Percentiles rank a stretch among this genome's conserved stretches.
Evolutionary conservation across 2,888 invertebrate species (phyloP).

Genomic region (Morinoia aosen): DNA sequence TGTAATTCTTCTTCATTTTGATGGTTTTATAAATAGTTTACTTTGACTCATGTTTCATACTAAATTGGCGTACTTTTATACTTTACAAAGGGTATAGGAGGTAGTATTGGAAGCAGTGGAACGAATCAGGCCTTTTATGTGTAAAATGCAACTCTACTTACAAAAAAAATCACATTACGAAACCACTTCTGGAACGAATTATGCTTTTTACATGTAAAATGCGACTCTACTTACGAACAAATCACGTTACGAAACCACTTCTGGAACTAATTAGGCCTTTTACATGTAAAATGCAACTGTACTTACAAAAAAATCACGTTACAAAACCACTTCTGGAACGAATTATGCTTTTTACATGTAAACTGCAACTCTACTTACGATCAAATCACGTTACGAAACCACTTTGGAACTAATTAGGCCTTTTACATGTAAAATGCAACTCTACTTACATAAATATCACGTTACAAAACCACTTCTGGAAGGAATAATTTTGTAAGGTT

Average conservation of each 20-base stretch:
- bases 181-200: not conserved
- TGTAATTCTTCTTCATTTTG: too few relatives aligned
- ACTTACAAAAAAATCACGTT: too few relatives aligned
- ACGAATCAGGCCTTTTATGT: not conserved
- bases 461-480: not conserved
- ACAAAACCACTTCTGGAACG: not conserved
- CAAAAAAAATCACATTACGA: too few relatives aligned
- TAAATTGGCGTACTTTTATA: not conserved
- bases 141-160: too few relatives aligned
- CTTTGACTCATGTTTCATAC: not conserved
- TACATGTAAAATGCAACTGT: too few relatives aligned
- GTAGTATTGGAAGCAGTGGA: not conserved
- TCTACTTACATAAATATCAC: too few relatives aligned
- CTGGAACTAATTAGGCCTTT: too few relatives aligned
- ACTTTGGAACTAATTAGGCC: not conserved
- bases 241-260: not conserved
- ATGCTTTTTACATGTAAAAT: too few relatives aligned
- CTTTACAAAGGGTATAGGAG: not conserved
- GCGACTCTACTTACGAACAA: too few relatives aligned
- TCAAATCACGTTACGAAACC: not conserved
- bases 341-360: too few relatives aligned
- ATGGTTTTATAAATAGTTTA: not conserved
- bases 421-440: too few relatives aligned
- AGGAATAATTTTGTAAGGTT: not conserved
- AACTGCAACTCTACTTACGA: too few relatives aligned